Evolutionary conservation across 2,888 invertebrate genomes (phyloP).

Genomic region (Coenonympha glycerion): DNA sequence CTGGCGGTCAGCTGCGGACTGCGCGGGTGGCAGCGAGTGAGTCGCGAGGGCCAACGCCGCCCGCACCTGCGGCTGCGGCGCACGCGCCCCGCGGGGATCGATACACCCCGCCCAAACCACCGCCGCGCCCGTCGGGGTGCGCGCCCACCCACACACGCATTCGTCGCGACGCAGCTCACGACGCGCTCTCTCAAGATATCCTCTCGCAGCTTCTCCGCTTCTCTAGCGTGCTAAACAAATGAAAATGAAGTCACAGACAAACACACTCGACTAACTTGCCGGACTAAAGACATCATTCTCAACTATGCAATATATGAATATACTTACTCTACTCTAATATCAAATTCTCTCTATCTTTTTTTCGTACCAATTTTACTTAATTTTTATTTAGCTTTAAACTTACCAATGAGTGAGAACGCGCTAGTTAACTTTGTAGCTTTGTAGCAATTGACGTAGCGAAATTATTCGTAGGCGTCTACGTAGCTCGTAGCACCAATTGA

Average conservation of each 20-base stretch:
- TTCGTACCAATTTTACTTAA: too few species aligned
- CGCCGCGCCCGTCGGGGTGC: slow-evolving; percentile 46
- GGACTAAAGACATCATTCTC: neutral
- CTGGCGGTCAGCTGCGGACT: slow-evolving; percentile 69
- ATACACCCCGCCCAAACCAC: slow-evolving; percentile 69
- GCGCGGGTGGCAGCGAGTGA: slow-evolving; percentile 47
- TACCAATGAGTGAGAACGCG: too few species aligned
- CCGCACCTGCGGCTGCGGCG: slow-evolving; percentile 51
- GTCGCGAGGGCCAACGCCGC: slow-evolving; percentile 48
- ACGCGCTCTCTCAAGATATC: slow-evolving; percentile 41
- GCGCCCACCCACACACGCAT: slow-evolving; percentile 41
- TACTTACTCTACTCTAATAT: too few species aligned
- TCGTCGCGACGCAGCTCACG: slow-evolving; percentile 41
- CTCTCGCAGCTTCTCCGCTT: slow-evolving; percentile 28
- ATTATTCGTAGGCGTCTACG: too few species aligned
- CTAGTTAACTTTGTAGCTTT: too few species aligned
- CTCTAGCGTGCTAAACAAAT: slow-evolving; percentile 23
- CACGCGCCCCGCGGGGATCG: slow-evolving; percentile 69
- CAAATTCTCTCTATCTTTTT: too few species aligned
- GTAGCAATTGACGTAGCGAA: too few species aligned
- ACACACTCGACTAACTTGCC: slow-evolving; percentile 4
- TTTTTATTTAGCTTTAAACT: too few species aligned
- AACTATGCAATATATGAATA: neutral
- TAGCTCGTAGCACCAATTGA: too few species aligned
- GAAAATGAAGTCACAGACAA: slow-evolving; percentile 14